Percentiles rank a stretch among this genome's conserved stretches.
phyloP scores from a whole-genome alignment of 1,140 invertebrate genomes.

The Neelides sp. region DNA sequence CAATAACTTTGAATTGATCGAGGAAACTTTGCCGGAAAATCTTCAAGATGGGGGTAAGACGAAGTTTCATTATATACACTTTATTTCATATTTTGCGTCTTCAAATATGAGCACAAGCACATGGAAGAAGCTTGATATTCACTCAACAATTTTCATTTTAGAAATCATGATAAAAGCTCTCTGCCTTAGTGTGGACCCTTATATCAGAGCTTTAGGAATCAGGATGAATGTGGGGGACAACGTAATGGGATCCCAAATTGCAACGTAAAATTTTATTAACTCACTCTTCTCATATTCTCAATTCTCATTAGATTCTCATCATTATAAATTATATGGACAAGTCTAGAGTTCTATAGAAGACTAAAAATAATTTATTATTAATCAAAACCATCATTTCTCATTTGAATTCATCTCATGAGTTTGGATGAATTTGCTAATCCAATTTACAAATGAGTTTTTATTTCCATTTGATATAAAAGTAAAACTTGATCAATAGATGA shows the following conservation, averaged over 20 bases:
- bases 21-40: slow-evolving; percentile 9
- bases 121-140: not conserved
- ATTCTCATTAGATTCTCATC: not conserved
- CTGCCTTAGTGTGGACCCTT: slow-evolving; percentile 57
- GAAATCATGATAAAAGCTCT: slow-evolving; percentile 52
- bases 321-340: not conserved
- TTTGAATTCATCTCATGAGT: slow-evolving; percentile 25
- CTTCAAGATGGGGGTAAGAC: slow-evolving; percentile 20
- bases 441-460: not conserved
- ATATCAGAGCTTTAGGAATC: slow-evolving; percentile 44
- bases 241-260: not conserved
- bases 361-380: not conserved
- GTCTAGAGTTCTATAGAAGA: not conserved
- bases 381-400: not conserved
- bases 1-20: slow-evolving; percentile 19
- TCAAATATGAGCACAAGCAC: not conserved
- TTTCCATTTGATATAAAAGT: not conserved
- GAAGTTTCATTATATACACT: not conserved
- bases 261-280: not conserved
- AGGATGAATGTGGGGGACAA: too few relatives aligned
- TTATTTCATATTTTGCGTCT: not conserved
- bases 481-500: not conserved
- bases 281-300: not conserved
- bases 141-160: slow-evolving; percentile 34
- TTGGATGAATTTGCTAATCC: slow-evolving; percentile 32